Conservation (phyloP, 2,113 vertebrate genomes). For the Neolamprologus kungweensis region DNA sequence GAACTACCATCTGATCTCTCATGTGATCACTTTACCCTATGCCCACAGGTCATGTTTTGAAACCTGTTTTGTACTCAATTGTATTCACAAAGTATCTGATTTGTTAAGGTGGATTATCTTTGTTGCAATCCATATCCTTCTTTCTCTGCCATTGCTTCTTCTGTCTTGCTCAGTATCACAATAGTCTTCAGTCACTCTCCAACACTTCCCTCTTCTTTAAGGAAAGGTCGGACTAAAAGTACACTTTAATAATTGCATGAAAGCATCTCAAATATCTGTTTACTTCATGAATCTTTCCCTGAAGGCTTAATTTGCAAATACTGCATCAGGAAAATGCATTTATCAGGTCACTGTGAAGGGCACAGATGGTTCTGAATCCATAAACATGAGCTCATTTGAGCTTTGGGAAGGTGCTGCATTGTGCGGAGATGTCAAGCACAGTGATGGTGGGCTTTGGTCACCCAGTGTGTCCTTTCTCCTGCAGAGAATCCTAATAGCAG, state of each 20-base stretch:
- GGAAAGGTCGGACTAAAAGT: not conserved
- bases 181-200: not conserved
- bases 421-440: not conserved
- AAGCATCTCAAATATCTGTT: not conserved
- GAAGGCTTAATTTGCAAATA: slow-evolving; percentile 22
- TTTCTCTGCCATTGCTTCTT: not conserved
- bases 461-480: not conserved
- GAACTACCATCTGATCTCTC: not conserved
- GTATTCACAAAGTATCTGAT: not conserved
- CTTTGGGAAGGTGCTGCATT: not conserved
- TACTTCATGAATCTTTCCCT: slow-evolving; percentile 2
- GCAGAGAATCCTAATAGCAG: slow-evolving; percentile 12
- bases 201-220: not conserved
- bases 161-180: not conserved
- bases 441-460: slow-evolving; percentile 3
- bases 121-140: not conserved
- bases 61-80: not conserved
- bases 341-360: slow-evolving; percentile 27
- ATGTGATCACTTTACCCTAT: not conserved
- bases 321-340: not conserved
- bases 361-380: slow-evolving; percentile 52
- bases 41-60: not conserved
- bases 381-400: slow-evolving; percentile 25
- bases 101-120: not conserved
- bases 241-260: not conserved